Conservation (phyloP, 2,797 vertebrate species). For the Psittacula derbiana region DNA sequence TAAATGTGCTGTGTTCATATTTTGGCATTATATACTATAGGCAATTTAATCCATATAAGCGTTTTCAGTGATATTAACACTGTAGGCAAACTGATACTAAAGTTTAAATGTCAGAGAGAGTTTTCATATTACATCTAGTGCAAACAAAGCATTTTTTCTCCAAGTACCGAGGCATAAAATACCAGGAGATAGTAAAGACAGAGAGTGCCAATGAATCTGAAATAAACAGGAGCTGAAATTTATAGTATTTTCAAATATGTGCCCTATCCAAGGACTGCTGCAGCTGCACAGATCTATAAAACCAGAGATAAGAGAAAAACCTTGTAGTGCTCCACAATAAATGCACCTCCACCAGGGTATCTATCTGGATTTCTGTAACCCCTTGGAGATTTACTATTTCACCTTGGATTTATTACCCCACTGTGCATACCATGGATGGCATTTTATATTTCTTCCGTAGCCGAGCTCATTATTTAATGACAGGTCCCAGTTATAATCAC, state of each 20-base stretch:
- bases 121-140: constrained; percentile 69
- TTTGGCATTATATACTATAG: constrained; percentile 69
- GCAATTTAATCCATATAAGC: constrained; percentile 70
- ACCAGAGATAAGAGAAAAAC: constrained; percentile 49
- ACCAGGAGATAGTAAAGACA: constrained; percentile 66
- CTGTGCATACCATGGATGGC: neutral
- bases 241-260: constrained; percentile 64
- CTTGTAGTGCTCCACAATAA: neutral
- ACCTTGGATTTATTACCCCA: constrained; percentile 15
- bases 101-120: constrained; percentile 73
- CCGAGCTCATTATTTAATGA: neutral
- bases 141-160: constrained; percentile 71
- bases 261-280: constrained; percentile 50
- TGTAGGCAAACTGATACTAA: constrained; percentile 73
- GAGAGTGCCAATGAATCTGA: constrained; percentile 60
- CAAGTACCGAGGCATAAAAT: constrained; percentile 69
- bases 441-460: neutral
- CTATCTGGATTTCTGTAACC: constrained; percentile 30
- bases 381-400: constrained; percentile 28
- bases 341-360: neutral
- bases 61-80: constrained; percentile 70
- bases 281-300: constrained; percentile 51
- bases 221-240: constrained; percentile 68
- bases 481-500: neutral
- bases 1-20: constrained; percentile 69